Evolutionary conservation across 2,888 invertebrate genomes (phyloP).

Genomic region (Drosophila mimica): DNA sequence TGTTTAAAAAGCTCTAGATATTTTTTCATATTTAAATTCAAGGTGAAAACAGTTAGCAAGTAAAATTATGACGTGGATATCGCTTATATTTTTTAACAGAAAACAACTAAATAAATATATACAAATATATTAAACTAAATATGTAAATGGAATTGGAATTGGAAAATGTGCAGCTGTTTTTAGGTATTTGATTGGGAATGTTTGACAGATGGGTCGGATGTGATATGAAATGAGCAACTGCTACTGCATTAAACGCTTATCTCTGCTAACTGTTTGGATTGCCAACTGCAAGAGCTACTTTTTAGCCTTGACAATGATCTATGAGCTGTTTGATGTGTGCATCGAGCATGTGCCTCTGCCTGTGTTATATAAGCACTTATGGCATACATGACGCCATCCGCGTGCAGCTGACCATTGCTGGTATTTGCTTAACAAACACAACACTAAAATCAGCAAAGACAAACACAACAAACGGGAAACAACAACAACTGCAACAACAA

Average conservation of each 20-base stretch:
- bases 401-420: conserved; percentile 49
- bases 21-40: conserved; percentile 1
- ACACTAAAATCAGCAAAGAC: conserved; percentile 61
- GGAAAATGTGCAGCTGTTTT: conserved; percentile 9
- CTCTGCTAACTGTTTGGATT: conserved; percentile 17
- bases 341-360: not conserved
- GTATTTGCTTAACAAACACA: conserved; percentile 55
- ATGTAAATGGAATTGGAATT: not conserved
- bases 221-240: conserved; percentile 3
- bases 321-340: not conserved
- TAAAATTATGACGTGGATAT: conserved; percentile 2
- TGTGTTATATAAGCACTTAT: conserved; percentile 26
- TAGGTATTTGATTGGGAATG: not conserved
- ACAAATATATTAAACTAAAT: not conserved
- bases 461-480: conserved; percentile 45
- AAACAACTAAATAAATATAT: not conserved
- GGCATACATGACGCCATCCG: conserved; percentile 15
- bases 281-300: conserved; percentile 17
- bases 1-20: not conserved
- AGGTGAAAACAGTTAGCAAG: conserved; percentile 15
- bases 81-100: conserved; percentile 1
- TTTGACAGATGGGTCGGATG: conserved; percentile 6
- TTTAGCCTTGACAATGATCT: conserved; percentile 48
- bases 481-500: conserved; percentile 15
- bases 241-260: conserved; percentile 16